Percentiles rank a stretch among this genome's conserved stretches.
These are phyloP conservation scores for Mesocentrotus franciscanus DNA, from an alignment of 53 echinoderm and acorn worm genomes.

Conservation along the genomic window DNA sequence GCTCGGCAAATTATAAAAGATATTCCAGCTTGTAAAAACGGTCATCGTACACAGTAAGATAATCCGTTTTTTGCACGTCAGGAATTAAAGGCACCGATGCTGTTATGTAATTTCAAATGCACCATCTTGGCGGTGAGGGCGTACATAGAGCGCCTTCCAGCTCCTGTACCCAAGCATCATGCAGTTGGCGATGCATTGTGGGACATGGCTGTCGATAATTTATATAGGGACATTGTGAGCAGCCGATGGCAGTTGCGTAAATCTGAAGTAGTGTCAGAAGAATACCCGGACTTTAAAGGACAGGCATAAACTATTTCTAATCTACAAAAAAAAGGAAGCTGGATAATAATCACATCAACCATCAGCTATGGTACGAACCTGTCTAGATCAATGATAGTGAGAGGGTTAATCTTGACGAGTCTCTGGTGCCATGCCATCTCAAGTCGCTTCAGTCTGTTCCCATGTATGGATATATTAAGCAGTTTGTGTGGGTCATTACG, in stretches of 20 bases:
- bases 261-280: too few relatives aligned
- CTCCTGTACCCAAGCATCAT: too few relatives aligned
- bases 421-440: conserved; percentile 38
- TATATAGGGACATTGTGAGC: too few relatives aligned
- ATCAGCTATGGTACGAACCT: conserved; percentile 11
- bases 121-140: too few relatives aligned
- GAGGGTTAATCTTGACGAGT: conserved; percentile 23
- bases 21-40: background rate
- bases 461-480: conserved; percentile 8
- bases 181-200: too few relatives aligned
- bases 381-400: background rate
- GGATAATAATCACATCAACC: background rate
- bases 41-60: background rate
- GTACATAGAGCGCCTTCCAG: too few relatives aligned
- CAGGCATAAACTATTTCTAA: too few relatives aligned
- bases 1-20: background rate
- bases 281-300: too few relatives aligned
- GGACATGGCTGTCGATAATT: too few relatives aligned
- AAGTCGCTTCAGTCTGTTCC: conserved; percentile 39
- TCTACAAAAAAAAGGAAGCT: too few relatives aligned
- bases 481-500: conserved; percentile 33
- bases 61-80: background rate
- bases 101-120: too few relatives aligned
- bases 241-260: too few relatives aligned
- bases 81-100: background rate